A percentile compares a stretch with the other conserved stretches of the same genome.
phyloP scores from a whole-genome alignment of 2,888 invertebrate genomes.

The Pollenia amentaria region DNA sequence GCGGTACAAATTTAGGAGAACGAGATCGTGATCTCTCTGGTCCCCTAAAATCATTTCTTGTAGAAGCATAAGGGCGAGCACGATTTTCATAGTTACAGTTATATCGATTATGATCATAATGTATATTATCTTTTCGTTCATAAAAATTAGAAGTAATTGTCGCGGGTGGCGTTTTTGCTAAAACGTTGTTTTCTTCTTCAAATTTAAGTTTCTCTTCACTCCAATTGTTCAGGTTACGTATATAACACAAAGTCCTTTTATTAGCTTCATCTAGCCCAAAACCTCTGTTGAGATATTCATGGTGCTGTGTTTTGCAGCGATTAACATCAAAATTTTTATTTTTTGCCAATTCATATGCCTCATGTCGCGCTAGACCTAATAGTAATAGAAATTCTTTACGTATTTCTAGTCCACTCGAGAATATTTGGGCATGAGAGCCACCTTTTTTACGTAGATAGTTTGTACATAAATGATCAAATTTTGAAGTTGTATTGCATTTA shows the following conservation, averaged over 20 bases:
- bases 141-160: not conserved
- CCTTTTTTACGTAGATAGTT: not conserved
- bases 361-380: slow-evolving; percentile 61
- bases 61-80: not conserved
- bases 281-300: slow-evolving; percentile 19
- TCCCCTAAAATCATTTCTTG: not conserved
- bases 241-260: not conserved
- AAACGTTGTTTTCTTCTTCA: no score
- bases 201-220: not conserved
- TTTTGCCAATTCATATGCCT: slow-evolving; percentile 50
- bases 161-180: not conserved
- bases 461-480: not conserved
- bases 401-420: slow-evolving; percentile 10
- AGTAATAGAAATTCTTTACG: slow-evolving; percentile 59
- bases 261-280: not conserved
- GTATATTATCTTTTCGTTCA: not conserved
- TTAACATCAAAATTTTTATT: slow-evolving; percentile 40
- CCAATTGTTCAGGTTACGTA: not conserved
- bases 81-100: not conserved
- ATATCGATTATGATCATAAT: not conserved
- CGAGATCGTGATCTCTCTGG: not conserved
- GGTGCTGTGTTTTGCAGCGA: not conserved
- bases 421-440: slow-evolving; percentile 8
- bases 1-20: not conserved
- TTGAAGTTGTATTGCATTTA: slow-evolving; percentile 10